Conservation (phyloP, 2,888 invertebrate genomes). For the Lapara coniferarum region DNA sequence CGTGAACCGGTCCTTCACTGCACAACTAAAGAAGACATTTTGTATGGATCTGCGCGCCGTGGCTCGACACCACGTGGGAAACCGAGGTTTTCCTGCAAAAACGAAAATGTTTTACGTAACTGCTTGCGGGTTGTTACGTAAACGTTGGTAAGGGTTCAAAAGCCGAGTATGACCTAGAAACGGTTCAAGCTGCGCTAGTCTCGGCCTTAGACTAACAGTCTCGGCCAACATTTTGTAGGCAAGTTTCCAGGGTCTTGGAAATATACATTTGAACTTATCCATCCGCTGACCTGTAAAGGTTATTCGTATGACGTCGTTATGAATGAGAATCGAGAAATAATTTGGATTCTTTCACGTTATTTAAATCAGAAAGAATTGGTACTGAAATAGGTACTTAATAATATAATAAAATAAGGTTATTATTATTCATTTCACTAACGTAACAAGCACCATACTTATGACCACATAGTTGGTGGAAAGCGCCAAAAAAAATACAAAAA, state of each 20-base stretch:
- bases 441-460: too few relatives aligned
- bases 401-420: too few relatives aligned
- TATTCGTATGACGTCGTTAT: background rate
- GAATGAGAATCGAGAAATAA: background rate
- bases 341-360: background rate
- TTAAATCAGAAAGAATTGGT: too few relatives aligned
- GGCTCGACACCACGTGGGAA: background rate
- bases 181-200: constrained; percentile 2
- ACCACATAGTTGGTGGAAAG: too few relatives aligned
- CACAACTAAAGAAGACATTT: background rate
- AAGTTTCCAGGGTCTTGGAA: constrained; percentile 1
- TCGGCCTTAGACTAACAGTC: too few relatives aligned
- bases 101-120: constrained; percentile 38
- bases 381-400: too few relatives aligned
- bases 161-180: constrained; percentile 38
- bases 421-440: too few relatives aligned
- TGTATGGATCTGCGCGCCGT: background rate
- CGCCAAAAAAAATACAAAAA: too few relatives aligned
- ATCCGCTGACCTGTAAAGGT: background rate
- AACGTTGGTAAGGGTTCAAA: constrained; percentile 45
- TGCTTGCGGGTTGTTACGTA: constrained; percentile 41
- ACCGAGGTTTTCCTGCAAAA: constrained; percentile 6
- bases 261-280: background rate
- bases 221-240: background rate
- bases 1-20: constrained; percentile 15